Evolutionary conservation across 2,797 vertebrate genomes (phyloP).

Genomic region (Aselliscus stoliczkanus): DNA sequence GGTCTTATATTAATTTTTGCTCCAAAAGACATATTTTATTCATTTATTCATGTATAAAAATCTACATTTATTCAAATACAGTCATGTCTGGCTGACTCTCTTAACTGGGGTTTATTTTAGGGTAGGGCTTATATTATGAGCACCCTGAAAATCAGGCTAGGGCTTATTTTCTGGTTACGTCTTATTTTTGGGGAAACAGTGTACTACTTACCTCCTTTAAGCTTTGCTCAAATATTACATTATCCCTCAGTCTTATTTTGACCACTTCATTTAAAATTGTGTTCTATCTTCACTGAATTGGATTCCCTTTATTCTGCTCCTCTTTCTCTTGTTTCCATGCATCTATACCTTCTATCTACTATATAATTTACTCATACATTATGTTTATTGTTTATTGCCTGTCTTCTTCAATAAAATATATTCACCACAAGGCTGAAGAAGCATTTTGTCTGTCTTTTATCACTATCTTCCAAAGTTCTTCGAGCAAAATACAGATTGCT

Average conservation of each 20-base stretch:
- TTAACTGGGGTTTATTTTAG: no score
- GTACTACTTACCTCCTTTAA: background rate
- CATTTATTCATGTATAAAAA: no score
- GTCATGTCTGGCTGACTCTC: no score
- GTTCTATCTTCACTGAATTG: background rate
- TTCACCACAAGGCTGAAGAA: background rate
- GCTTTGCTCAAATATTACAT: background rate
- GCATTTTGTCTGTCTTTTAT: background rate
- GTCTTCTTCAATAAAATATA: background rate
- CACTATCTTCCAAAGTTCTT: background rate
- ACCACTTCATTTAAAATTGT: background rate
- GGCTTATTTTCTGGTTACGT: no score
- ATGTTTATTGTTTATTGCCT: background rate
- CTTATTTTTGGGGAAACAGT: no score
- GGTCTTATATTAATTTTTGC: no score
- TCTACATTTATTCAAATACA: no score
- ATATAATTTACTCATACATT: background rate
- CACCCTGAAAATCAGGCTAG: no score
- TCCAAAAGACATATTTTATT: no score
- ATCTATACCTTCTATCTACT: background rate
- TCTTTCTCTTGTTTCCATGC: background rate
- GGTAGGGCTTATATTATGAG: no score
- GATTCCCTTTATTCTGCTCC: background rate
- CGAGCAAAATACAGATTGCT: background rate
- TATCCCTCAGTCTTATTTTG: background rate